Base-by-base conservation (phyloP, 2,113 vertebrate genomes). In the Chamaea fasciata region DNA sequence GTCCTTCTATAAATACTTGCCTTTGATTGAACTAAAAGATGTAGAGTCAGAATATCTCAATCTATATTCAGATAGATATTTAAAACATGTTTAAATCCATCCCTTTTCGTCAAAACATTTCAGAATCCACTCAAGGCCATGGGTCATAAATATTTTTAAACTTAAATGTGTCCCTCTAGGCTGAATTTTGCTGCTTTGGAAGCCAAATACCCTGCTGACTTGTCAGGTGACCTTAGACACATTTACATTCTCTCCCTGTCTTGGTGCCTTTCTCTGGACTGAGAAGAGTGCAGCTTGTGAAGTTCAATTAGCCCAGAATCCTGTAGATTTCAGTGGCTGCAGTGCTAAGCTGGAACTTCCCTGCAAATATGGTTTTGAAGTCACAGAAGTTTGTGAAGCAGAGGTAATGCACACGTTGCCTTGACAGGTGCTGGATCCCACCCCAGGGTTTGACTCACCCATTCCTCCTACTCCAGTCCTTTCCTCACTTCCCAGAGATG, bases 331-430 rank as follows among this genome's bases (percentile, higher is more conserved):
- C 28, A 18, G 50, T 2, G 47, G 42, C 7, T 5, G 15, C 26
- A 44, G n/a, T 31, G 31, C 24, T 59, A 1, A 52, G 24, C 46
- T 69, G 52, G 30, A 59, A 9, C 20, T 68, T 53, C 31, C 30
- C 35, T 81, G 47, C 23, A 50, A 39, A 47, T 4, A 3, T 3
- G 3, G 9, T 31, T 68, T 22, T 13, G 68, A 55, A 92, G 49
- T 5, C 52, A 3, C 17, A 26, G 47, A 28, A 24, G 19, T 81
- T 70, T 69, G 53, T 12, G 71, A 27, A 59, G 18, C 56, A 41
- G 75, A 87, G 62, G 42, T 52, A 30, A 35, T 0, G 1, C 11
- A 2, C 10, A 2, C 15, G 0, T 7, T 18, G n/a, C 22, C 55
- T 30, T 44, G 21, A 9, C 68, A 53, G 37, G 31, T 28, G 37